Conservation (phyloP, 2,888 invertebrate genomes). For the Antheraea yamamai region DNA sequence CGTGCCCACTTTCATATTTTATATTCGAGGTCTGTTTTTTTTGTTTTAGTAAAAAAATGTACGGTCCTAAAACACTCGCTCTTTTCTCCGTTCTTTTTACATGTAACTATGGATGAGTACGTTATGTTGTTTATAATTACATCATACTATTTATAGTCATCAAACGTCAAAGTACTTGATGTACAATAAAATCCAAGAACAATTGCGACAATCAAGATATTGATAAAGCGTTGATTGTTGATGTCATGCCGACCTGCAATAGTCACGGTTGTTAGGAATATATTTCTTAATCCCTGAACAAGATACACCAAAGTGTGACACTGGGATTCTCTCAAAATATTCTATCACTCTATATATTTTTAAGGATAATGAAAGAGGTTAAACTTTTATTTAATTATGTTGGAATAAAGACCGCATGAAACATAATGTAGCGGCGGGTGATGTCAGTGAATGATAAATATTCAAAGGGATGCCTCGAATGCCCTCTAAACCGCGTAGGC, state of each 20-base stretch:
- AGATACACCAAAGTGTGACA: no score
- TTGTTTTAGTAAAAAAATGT: not conserved
- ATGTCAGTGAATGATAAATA: slow-evolving; percentile 40
- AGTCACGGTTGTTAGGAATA: no score
- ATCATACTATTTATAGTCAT: no score
- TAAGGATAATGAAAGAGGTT: not conserved
- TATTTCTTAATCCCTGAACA: no score
- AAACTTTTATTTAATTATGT: not conserved
- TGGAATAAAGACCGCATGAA: not conserved
- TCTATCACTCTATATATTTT: not conserved
- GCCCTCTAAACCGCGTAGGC: slow-evolving; percentile 36
- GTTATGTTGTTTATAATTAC: not conserved
- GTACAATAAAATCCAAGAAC: no score
- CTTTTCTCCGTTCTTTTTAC: not conserved
- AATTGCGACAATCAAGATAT: no score
- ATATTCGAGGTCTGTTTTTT: not conserved
- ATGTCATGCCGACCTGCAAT: no score
- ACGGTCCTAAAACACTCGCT: not conserved
- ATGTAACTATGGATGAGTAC: not conserved
- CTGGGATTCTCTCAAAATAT: no score
- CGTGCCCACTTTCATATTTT: slow-evolving; percentile 3
- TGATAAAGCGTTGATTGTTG: no score
- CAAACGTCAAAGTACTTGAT: no score
- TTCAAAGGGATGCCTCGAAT: slow-evolving; percentile 38
- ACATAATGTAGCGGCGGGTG: not conserved